Conservation (phyloP, 1,140 invertebrate genomes). For the Tetragnatha versicolor region DNA sequence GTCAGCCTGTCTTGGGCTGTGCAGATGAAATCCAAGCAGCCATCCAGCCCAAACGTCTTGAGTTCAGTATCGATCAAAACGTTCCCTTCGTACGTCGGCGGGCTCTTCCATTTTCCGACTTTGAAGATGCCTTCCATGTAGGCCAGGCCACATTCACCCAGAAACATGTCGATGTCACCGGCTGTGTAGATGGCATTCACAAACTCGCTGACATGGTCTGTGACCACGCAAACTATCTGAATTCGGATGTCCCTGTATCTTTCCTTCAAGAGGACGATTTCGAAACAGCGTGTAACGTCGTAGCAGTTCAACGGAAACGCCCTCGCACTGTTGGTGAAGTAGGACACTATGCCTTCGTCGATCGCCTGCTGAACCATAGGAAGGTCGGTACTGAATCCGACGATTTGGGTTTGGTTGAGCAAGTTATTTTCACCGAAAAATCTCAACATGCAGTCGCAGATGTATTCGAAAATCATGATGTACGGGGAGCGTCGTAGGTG, state of each 20-base stretch:
- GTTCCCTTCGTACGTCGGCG: too few species aligned
- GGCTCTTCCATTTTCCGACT: conserved; percentile 10
- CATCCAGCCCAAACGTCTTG: conserved; percentile 7
- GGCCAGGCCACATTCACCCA: conserved; percentile 8
- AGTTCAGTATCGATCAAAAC: conserved; percentile 25
- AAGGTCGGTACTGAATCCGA: conserved; percentile 17
- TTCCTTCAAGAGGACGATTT: conserved; percentile 23
- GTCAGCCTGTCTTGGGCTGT: conserved; percentile 6
- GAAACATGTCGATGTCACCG: conserved; percentile 14
- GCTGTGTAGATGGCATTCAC: neutral
- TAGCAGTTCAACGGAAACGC: conserved; percentile 35
- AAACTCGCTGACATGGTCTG: conserved; percentile 4
- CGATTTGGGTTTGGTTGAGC: neutral
- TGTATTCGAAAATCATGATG: conserved; percentile 26
- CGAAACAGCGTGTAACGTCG: conserved; percentile 6
- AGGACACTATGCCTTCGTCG: neutral
- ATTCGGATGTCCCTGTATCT: neutral
- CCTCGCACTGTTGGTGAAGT: conserved; percentile 3
- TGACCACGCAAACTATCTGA: neutral
- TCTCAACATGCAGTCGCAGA: conserved; percentile 5
- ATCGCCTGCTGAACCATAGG: conserved; percentile 20
- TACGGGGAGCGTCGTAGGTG: conserved; percentile 4
- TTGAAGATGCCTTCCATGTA: neutral
- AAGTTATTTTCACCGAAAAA: conserved; percentile 10
- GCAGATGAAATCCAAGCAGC: conserved; percentile 2